These are phyloP conservation scores for Ammospiza maritima DNA, from an alignment of 2,797 vertebrate species.

Conservation along the genomic window DNA sequence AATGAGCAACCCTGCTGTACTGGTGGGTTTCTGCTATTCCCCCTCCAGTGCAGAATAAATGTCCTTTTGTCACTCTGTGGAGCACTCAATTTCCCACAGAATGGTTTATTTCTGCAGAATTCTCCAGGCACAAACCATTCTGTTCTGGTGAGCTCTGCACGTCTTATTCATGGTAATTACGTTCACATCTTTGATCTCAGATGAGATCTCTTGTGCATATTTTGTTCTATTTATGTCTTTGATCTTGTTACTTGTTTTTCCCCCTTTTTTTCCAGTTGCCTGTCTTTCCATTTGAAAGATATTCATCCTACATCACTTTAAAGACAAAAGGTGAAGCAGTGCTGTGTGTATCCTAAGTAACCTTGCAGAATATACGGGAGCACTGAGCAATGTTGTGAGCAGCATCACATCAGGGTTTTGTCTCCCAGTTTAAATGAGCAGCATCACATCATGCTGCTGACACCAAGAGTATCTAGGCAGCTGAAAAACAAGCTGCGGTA, in stretches of 20 bases:
- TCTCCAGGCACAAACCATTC: slow-evolving; percentile 63
- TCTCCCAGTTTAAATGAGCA: background rate
- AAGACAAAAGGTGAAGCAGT: slow-evolving; percentile 67
- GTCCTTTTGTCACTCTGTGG: slow-evolving; percentile 40
- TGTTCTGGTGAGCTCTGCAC: slow-evolving; percentile 72
- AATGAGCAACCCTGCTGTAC: background rate
- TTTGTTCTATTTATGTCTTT: slow-evolving; percentile 83
- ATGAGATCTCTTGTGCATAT: slow-evolving; percentile 80
- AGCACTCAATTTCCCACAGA: slow-evolving; percentile 33
- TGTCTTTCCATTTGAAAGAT: slow-evolving; percentile 69
- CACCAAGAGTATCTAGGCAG: slow-evolving; percentile 40
- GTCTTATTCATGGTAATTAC: slow-evolving; percentile 76
- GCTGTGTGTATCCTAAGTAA: slow-evolving; percentile 37
- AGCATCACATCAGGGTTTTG: background rate
- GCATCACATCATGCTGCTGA: background rate
- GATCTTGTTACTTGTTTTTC: slow-evolving; percentile 75
- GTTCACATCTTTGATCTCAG: slow-evolving; percentile 79
- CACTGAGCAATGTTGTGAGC: background rate
- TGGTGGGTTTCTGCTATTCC: background rate
- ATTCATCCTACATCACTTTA: slow-evolving; percentile 68
- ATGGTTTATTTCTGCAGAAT: slow-evolving; percentile 47
- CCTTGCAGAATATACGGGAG: background rate
- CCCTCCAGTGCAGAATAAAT: slow-evolving; percentile 38
- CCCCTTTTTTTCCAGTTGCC: background rate
- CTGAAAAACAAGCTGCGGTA: slow-evolving; percentile 28